These are phyloP conservation scores for Mimachlamys varia DNA, from an alignment of 2,888 invertebrate genomes.

Conservation along the genomic window DNA sequence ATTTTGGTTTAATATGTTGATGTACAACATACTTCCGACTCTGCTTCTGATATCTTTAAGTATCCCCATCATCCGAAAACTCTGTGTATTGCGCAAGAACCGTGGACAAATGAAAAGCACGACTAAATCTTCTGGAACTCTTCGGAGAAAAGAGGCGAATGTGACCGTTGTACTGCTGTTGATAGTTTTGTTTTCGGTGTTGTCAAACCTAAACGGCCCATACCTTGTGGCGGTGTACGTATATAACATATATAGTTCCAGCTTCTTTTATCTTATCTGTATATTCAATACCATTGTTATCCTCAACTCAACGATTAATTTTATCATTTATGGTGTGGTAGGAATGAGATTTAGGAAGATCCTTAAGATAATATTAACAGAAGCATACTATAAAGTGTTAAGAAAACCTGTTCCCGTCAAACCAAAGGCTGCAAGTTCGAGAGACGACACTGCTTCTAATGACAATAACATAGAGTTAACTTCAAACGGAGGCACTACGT, in stretches of 20 bases:
- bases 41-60: not conserved
- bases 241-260: not conserved
- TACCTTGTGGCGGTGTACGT: constrained; percentile 3
- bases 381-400: not conserved
- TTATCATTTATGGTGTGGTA: not conserved
- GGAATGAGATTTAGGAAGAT: not conserved
- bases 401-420: not conserved
- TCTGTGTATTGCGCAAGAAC: not conserved
- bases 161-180: not conserved
- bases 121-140: not conserved
- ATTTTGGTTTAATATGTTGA: not conserved
- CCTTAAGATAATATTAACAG: not conserved
- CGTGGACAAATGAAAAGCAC: not conserved
- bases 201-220: not conserved
- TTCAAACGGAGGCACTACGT: not conserved
- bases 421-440: not conserved
- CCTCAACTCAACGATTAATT: not conserved
- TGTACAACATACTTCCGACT: not conserved
- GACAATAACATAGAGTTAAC: not conserved
- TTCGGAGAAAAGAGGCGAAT: not conserved
- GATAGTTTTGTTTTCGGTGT: not conserved
- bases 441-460: not conserved
- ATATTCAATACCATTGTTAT: not conserved
- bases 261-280: not conserved
- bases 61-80: not conserved